Conservation (phyloP, 1,140 invertebrate genomes). For the Gerris buenoi region DNA sequence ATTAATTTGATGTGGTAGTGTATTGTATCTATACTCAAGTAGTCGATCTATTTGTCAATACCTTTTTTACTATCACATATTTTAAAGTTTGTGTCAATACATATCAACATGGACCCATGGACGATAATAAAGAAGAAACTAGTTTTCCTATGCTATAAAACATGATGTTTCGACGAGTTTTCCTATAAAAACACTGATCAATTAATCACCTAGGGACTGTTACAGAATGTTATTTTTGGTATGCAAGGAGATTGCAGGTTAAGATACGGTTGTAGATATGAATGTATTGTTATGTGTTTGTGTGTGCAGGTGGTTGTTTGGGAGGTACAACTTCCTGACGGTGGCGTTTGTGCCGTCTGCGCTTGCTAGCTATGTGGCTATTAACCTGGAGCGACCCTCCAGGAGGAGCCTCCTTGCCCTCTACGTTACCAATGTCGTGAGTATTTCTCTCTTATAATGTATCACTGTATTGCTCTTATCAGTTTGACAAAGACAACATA, state of each 20-base stretch:
- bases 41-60: too few relatives aligned
- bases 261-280: not conserved
- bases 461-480: too few relatives aligned
- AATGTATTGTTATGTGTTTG: not conserved
- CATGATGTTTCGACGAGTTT: not conserved
- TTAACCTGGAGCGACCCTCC: constrained; percentile 56
- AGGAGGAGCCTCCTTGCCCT: constrained; percentile 51
- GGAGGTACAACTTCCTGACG: constrained; percentile 50
- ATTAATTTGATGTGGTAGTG: too few relatives aligned
- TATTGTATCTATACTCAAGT: too few relatives aligned
- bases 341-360: constrained; percentile 55
- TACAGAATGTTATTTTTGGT: not conserved
- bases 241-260: not conserved
- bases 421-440: constrained; percentile 65
- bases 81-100: too few relatives aligned
- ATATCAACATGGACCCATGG: not conserved
- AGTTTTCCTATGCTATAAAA: not conserved
- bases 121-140: constrained; percentile 3
- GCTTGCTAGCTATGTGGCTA: constrained; percentile 50
- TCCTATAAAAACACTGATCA: too few relatives aligned
- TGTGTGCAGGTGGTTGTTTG: constrained; percentile 40
- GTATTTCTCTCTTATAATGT: constrained; percentile 25
- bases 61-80: too few relatives aligned
- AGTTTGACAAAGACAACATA: too few relatives aligned
- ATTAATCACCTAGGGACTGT: too few relatives aligned